Evolutionary conservation across 2,888 invertebrate genomes (phyloP), one percentile per base, ranked within the genome.

Genomic region (Crossocerus cetratus): DNA sequence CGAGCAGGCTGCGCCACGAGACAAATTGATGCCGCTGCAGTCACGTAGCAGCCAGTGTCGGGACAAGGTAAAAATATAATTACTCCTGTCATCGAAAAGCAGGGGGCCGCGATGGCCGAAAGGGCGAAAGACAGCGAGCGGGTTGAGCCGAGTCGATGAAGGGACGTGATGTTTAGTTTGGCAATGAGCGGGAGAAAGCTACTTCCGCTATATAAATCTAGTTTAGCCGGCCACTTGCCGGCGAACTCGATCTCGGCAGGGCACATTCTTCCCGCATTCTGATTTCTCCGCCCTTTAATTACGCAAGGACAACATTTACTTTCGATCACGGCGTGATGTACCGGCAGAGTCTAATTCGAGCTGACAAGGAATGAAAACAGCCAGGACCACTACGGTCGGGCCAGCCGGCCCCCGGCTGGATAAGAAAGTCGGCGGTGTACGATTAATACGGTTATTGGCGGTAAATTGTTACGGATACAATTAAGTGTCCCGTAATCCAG

Each of bases 41-140:
- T 83, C 82, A 82, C 83, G 83, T 82, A 77, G 74, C 70, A 63
- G 64, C 71, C 74, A 79, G 76, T 73, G 83, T 82, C 79, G 83
- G 73, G 81, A 80, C 79, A 77, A 83, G 78, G 80, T 80, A 84
- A 83, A 82, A 84, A 83, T 83, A 84, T 82, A 82, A 83, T 83
- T 84, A 83, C 80, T 69, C 75, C 74, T 80, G 84, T 80, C 80
- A 83, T 83, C 76, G 77, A 76, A 56, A 75, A 32, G 76, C 69
- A 69, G 72, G 73, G 59, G 65, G 57, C 58, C 63, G 65, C 60
- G 61, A 62, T n/a, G n/a, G n/a, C n/a, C n/a, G n/a, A n/a, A n/a
- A n/a, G n/a, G 71, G 66, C 55, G 67, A 56, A 18, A 45, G 66
- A 60, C 72, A 57, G 58, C 63, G 49, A 57, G 58, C 63, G 49